phyloP scores from a whole-genome alignment of 2,888 invertebrate species.

The Nymphalis urticae region DNA sequence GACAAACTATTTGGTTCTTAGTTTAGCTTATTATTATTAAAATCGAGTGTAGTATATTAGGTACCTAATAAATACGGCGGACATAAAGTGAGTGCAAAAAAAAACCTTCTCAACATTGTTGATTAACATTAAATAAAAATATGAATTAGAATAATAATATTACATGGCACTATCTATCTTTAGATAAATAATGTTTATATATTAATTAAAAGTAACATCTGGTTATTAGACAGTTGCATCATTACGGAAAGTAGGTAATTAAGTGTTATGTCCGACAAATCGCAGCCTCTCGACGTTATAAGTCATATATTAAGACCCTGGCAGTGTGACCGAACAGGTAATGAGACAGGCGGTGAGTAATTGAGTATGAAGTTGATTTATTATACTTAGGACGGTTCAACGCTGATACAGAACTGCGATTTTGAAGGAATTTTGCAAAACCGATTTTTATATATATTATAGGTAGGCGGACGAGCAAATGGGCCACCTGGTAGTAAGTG shows the following conservation, averaged over 20 bases:
- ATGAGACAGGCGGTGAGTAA: slow-evolving; percentile 42
- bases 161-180: background rate
- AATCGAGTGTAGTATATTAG: too few relatives aligned
- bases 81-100: too few relatives aligned
- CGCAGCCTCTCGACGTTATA: slow-evolving; percentile 8
- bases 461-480: background rate
- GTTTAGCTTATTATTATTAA: too few relatives aligned
- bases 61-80: too few relatives aligned
- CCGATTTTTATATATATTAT: background rate
- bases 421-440: background rate
- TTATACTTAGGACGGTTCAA: slow-evolving; percentile 26
- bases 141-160: background rate
- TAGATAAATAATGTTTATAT: background rate
- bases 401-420: slow-evolving; percentile 28
- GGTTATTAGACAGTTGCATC: background rate
- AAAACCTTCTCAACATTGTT: too few relatives aligned
- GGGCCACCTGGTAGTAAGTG: too few relatives aligned
- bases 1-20: too few relatives aligned
- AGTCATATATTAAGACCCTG: slow-evolving; percentile 28
- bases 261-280: slow-evolving; percentile 1
- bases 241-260: slow-evolving; percentile 10
- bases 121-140: too few relatives aligned
- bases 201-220: background rate
- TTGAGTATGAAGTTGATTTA: slow-evolving; percentile 43
- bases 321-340: slow-evolving; percentile 29